Conservation (phyloP, 1,140 invertebrate genomes). For the Drosophila kikkawai region DNA sequence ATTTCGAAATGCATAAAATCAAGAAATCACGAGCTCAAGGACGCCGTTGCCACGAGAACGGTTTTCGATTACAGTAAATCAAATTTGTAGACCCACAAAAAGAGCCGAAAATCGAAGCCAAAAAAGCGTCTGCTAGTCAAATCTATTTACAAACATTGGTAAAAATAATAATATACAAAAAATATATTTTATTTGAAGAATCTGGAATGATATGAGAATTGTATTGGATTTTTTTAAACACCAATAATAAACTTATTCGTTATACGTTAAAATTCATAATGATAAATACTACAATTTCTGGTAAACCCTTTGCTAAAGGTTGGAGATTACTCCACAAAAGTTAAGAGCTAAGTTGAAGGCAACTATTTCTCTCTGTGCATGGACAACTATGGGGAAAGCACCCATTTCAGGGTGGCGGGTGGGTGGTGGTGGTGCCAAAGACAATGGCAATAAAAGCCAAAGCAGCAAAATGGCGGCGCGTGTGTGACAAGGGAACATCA, state of each 20-base stretch:
- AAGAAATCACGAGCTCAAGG: conserved; percentile 31
- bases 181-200: not conserved
- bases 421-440: conserved; percentile 8
- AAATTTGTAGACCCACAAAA: conserved; percentile 53
- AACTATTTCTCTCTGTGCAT: conserved; percentile 8
- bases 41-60: conserved; percentile 34
- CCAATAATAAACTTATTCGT: not conserved
- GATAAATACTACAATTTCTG: no score
- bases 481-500: conserved; percentile 41
- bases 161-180: not conserved
- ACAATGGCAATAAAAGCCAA: conserved; percentile 69
- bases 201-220: not conserved
- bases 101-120: conserved; percentile 45
- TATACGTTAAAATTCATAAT: not conserved
- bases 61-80: conserved; percentile 68
- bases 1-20: conserved; percentile 22
- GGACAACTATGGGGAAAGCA: not conserved
- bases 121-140: conserved; percentile 46
- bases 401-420: not conserved
- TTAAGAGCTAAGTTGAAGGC: not conserved
- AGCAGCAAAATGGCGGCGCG: conserved; percentile 64
- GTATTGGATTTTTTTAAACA: not conserved
- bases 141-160: not conserved
- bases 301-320: not conserved
- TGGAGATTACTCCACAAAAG: not conserved